These are phyloP conservation scores for Drosophila recens DNA, from an alignment of 2,888 invertebrate species.

Conservation along the genomic window DNA sequence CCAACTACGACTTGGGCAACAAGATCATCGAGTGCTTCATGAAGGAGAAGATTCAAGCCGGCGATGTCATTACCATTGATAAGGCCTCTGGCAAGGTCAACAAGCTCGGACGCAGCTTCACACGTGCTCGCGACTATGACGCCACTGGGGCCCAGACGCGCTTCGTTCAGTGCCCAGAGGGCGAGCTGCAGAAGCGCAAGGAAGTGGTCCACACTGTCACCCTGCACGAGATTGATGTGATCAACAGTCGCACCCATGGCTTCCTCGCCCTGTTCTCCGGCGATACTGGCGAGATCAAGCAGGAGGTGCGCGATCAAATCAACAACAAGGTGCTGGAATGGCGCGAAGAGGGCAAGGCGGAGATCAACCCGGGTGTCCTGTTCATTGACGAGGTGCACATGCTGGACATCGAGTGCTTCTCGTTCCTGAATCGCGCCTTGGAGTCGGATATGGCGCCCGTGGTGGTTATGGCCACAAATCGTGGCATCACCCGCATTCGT, in stretches of 20 bases:
- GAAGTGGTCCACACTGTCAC: conserved; percentile 99
- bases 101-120: conserved; percentile 96
- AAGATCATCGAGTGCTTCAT: conserved; percentile 99
- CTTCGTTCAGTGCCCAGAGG: conserved; percentile 99
- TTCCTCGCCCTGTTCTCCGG: conserved; percentile 98
- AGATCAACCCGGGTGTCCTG: conserved; percentile 98
- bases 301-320: conserved; percentile 98
- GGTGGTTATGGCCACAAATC: conserved; percentile 99
- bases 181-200: conserved; percentile 98
- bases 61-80: conserved; percentile 99
- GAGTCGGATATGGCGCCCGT: conserved; percentile 99
- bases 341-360: conserved; percentile 99
- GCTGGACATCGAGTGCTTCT: conserved; percentile 99
- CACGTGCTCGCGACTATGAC: conserved; percentile 98
- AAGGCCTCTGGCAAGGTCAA: conserved; percentile 98
- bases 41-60: conserved; percentile 97
- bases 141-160: conserved; percentile 95
- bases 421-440: conserved; percentile 97
- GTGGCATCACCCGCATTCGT: conserved; percentile 96
- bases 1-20: conserved; percentile 98
- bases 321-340: conserved; percentile 99
- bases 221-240: conserved; percentile 99
- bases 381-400: conserved; percentile 99
- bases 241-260: conserved; percentile 98
- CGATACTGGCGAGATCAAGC: conserved; percentile 99